Evolutionary conservation across 1,140 invertebrate genomes (phyloP).

Genomic region (Diploscapter pachys): DNA sequence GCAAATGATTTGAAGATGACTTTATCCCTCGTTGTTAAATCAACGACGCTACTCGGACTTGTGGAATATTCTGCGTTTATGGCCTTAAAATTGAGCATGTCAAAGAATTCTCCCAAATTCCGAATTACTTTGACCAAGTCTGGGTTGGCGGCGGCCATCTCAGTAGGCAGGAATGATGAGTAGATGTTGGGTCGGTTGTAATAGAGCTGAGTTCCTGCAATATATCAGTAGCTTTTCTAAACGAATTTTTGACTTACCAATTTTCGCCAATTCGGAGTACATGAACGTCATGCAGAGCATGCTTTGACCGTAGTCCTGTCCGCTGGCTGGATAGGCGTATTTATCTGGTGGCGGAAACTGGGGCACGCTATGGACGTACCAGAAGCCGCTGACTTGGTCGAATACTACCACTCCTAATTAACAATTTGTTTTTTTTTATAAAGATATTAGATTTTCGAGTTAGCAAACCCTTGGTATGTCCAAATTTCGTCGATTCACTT

Average conservation of each 20-base stretch:
- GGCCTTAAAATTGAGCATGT: too few species aligned
- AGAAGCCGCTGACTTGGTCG: constrained; percentile 35
- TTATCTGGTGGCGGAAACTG: constrained; percentile 35
- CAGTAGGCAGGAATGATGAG: constrained; percentile 35
- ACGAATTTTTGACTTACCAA: constrained; percentile 1
- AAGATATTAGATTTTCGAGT: too few species aligned
- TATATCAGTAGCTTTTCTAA: too few species aligned
- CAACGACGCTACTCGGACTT: constrained; percentile 14
- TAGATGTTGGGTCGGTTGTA: constrained; percentile 44
- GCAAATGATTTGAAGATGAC: constrained; percentile 38
- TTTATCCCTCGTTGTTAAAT: constrained; percentile 27
- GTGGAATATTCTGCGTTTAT: too few species aligned
- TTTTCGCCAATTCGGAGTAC: constrained; percentile 36
- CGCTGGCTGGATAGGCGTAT: constrained; percentile 38
- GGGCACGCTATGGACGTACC: constrained; percentile 45
- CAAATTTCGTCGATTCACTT: too few species aligned
- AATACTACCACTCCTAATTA: constrained; percentile 39
- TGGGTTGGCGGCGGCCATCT: constrained; percentile 31
- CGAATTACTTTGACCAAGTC: constrained; percentile 37
- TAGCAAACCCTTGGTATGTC: too few species aligned
- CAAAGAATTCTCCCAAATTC: too few species aligned
- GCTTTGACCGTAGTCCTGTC: constrained; percentile 40
- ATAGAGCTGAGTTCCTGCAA: constrained; percentile 33
- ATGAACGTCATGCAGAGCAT: constrained; percentile 44
- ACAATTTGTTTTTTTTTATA: too few species aligned